A percentile compares a stretch with the other conserved stretches of the same genome.
Conservation (phyloP, 2,888 invertebrate genomes). For the Schrankia costaestrigalis region DNA sequence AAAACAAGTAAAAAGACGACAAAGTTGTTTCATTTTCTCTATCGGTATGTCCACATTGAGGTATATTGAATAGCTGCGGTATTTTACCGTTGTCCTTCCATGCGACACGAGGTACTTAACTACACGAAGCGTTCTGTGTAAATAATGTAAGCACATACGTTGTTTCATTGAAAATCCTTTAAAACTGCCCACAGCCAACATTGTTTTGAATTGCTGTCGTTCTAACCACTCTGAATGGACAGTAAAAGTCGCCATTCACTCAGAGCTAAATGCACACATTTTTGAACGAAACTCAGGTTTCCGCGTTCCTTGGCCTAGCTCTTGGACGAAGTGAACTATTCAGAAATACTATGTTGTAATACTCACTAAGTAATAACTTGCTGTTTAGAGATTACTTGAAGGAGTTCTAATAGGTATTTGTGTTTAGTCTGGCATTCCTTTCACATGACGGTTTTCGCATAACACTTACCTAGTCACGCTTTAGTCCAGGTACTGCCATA, state of each 20-base stretch:
- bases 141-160: conserved; percentile 31
- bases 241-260: conserved; percentile 68
- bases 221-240: conserved; percentile 59
- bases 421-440: neutral
- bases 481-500: too few species aligned
- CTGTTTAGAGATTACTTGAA: neutral
- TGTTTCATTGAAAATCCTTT: conserved; percentile 51
- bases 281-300: conserved; percentile 57
- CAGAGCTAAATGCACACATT: conserved; percentile 60
- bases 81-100: conserved; percentile 20
- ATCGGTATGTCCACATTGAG: too few species aligned
- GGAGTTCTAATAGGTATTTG: neutral
- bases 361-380: conserved; percentile 3
- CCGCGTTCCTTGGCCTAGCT: conserved; percentile 54
- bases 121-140: conserved; percentile 41
- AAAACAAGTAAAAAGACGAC: too few species aligned
- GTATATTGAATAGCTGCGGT: conserved; percentile 8
- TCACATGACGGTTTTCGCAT: too few species aligned
- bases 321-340: conserved; percentile 30
- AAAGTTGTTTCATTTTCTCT: too few species aligned
- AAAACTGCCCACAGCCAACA: conserved; percentile 44
- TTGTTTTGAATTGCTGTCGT: conserved; percentile 59
- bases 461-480: too few species aligned
- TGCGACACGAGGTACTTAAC: too few species aligned
- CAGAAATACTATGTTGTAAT: conserved; percentile 26